phyloP scores from a whole-genome alignment of 2,888 invertebrate species.

The Eupithecia vulgata region DNA sequence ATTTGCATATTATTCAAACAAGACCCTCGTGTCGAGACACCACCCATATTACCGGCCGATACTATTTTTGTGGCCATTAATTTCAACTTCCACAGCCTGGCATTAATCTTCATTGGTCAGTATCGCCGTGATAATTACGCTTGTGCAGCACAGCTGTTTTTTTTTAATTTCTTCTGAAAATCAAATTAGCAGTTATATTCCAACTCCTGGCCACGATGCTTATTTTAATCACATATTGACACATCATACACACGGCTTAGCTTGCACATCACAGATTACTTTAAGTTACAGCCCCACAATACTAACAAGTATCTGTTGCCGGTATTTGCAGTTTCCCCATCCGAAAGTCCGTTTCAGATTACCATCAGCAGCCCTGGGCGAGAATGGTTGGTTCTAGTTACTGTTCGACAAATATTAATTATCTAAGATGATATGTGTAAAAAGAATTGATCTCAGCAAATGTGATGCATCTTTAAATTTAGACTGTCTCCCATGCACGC shows the following conservation, averaged over 20 bases:
- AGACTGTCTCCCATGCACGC: background rate
- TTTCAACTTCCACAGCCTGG: background rate
- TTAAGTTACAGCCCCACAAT: background rate
- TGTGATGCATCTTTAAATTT: background rate
- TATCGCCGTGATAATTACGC: background rate
- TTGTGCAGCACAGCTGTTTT: background rate
- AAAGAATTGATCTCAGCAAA: background rate
- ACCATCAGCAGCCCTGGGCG: background rate
- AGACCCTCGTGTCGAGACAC: background rate
- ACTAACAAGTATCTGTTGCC: background rate
- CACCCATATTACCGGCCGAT: background rate
- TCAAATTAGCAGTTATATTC: background rate
- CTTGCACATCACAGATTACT: constrained; percentile 1
- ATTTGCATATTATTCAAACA: constrained; percentile 7
- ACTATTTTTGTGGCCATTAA: background rate
- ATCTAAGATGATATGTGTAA: background rate
- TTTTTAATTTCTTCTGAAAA: background rate
- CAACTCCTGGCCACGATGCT: background rate
- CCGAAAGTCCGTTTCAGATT: background rate
- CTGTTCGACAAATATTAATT: background rate
- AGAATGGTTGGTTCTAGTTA: background rate
- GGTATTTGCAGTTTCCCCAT: background rate
- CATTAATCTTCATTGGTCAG: background rate
- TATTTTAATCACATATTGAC: background rate
- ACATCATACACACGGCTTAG: background rate